Percentiles rank a stretch among this genome's conserved stretches.
These are phyloP conservation scores for Podarcis lilfordi DNA, from an alignment of 2,797 vertebrate species.

Conservation along the genomic window DNA sequence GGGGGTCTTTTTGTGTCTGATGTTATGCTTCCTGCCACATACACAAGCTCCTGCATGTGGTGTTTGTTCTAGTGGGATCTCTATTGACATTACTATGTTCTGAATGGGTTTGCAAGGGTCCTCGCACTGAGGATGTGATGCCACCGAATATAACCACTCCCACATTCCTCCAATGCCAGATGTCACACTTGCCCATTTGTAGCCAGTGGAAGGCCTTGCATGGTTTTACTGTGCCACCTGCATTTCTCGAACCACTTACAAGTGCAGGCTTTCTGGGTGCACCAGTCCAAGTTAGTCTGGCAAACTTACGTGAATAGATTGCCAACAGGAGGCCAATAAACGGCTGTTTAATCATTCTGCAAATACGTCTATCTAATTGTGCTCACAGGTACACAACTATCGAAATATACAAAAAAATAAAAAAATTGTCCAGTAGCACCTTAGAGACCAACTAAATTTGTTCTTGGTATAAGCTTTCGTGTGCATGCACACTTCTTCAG, in stretches of 20 bases:
- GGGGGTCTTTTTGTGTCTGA: not conserved
- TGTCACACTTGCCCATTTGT: not conserved
- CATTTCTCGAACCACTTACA: not conserved
- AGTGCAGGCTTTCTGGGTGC: not conserved
- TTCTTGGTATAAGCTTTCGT: no score
- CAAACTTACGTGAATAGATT: not conserved
- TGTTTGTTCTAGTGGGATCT: not conserved
- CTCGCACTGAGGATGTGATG: not conserved
- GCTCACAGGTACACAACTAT: no score
- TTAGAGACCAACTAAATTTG: no score
- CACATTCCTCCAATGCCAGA: not conserved
- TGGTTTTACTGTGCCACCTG: not conserved
- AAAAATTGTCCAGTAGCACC: no score
- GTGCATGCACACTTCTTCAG: no score
- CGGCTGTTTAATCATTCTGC: not conserved
- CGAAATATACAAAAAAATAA: no score
- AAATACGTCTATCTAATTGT: not conserved
- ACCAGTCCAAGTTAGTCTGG: not conserved
- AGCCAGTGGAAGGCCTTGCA: not conserved
- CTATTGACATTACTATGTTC: not conserved
- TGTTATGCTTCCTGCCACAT: not conserved
- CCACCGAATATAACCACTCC: not conserved
- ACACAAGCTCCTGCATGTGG: no score
- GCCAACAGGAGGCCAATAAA: not conserved
- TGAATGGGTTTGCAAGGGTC: not conserved